Base-by-base conservation (phyloP, 2,797 vertebrate species). In the Delichon dasypus region DNA sequence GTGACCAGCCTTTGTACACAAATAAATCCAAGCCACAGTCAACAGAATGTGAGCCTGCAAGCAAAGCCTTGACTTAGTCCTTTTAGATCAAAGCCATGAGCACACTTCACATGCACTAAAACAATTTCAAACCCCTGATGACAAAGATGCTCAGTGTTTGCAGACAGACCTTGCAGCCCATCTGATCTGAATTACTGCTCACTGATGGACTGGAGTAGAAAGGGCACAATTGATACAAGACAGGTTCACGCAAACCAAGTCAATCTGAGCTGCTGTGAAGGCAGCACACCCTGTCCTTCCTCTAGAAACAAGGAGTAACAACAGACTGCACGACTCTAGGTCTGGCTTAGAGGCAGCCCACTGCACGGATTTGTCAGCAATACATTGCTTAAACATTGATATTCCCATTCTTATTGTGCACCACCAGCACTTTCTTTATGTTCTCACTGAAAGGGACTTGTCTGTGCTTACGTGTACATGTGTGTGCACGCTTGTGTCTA, bases 391-490 rank as follows among this genome's bases (percentile, higher is more conserved):
- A 62, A 76, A 79, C 9, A 13, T 1, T 11, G 55, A 29, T 11
- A 36, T 16, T 14, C 40, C 16, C 21, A 40, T 7, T 23, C 26
- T 76, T 20, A 26, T 0, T 27, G 29, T 6, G 23, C 18, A 23
- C 11, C 60, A 67, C 3, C 17, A 42, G 64, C 29, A 6, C 26
- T 79, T 51, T 8, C 44, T 30, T 60, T 1, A 2, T 3, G 14
- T 16, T 72, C 64, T 57, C 34, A 14, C 38, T 53, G 30, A 30
- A 47, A 22, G 34, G 42, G 21, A n/a, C 36, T 7, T 6, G 53
- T 15, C 47, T 4, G 1, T 2, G 9, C n/a, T 3, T 1, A 5
- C 0, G 0, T 2, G 23, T 7, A 6, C 3, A 0, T 13, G 26
- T 16, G 34, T 10, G 38, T 11, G 27, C 30, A 7, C 0, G 10